Evolutionary conservation across 2,797 vertebrate genomes (phyloP).

Genomic region (Paguma larvata): DNA sequence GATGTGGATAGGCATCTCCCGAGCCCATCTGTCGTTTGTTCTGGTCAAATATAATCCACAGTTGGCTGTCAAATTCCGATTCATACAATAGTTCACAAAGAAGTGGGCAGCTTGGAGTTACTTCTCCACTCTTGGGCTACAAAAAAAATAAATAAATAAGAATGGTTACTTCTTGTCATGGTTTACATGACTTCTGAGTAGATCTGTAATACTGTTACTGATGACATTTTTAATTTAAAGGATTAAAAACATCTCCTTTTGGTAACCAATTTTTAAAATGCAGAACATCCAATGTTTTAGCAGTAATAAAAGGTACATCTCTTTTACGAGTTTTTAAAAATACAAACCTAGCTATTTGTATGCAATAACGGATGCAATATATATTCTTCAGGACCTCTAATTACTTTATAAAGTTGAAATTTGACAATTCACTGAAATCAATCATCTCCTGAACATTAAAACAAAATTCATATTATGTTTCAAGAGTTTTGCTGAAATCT

Average conservation of each 20-base stretch:
- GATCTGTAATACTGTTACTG: neutral
- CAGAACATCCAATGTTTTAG: neutral
- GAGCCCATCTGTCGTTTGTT: slow-evolving; percentile 98
- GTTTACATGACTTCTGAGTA: neutral
- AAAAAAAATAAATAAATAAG: slow-evolving; percentile 60
- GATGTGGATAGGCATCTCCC: slow-evolving; percentile 98
- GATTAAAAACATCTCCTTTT: slow-evolving; percentile 17
- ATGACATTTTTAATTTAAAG: slow-evolving; percentile 20
- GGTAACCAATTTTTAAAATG: slow-evolving; percentile 22
- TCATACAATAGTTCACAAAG: slow-evolving; percentile 98
- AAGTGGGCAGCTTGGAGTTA: slow-evolving; percentile 97
- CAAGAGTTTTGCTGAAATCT: neutral
- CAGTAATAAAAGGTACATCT: slow-evolving; percentile 2
- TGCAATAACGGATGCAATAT: slow-evolving; percentile 19
- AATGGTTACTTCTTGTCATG: slow-evolving; percentile 49
- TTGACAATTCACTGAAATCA: neutral
- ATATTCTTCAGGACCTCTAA: neutral
- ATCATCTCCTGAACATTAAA: neutral
- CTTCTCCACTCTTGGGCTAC: slow-evolving; percentile 98
- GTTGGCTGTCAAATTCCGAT: slow-evolving; percentile 99
- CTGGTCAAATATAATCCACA: slow-evolving; percentile 99
- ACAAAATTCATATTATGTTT: neutral
- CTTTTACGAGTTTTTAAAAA: slow-evolving; percentile 22
- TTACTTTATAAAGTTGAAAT: slow-evolving; percentile 22
- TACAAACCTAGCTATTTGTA: neutral